phyloP scores from a whole-genome alignment of 2,113 vertebrate species.

The Danionella cerebrum region DNA sequence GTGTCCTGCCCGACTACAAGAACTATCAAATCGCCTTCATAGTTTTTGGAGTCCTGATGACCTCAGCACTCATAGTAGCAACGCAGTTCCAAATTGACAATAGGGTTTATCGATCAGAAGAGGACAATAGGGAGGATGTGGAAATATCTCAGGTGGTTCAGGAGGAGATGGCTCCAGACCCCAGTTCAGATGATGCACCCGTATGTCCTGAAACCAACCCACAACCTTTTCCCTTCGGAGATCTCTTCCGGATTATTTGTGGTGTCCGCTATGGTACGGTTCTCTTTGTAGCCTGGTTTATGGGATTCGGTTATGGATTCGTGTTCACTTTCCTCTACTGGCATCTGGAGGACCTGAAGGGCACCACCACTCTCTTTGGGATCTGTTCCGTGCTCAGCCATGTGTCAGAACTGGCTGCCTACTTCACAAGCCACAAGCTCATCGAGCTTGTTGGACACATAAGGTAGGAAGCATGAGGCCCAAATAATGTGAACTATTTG shows the following conservation, averaged over 20 bases:
- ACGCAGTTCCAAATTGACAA: constrained; percentile 88
- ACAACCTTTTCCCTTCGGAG: constrained; percentile 72
- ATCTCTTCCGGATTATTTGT: constrained; percentile 82
- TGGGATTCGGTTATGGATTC: constrained; percentile 97
- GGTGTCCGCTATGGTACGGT: constrained; percentile 88
- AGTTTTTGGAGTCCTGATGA: constrained; percentile 89
- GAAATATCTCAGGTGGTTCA: constrained; percentile 66
- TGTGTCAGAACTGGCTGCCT: constrained; percentile 84
- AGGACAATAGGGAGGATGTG: constrained; percentile 1
- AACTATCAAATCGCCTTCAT: constrained; percentile 95
- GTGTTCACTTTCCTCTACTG: constrained; percentile 98
- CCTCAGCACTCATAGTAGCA: constrained; percentile 77
- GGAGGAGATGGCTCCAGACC: constrained; percentile 49
- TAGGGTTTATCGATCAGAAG: constrained; percentile 54
- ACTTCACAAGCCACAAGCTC: constrained; percentile 96
- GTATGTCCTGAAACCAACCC: constrained; percentile 4
- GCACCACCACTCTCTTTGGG: constrained; percentile 90
- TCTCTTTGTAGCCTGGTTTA: constrained; percentile 96
- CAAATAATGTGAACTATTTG: not conserved
- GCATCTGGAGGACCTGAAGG: constrained; percentile 91
- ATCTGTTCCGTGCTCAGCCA: constrained; percentile 93
- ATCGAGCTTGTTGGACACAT: constrained; percentile 96
- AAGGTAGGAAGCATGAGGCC: constrained; percentile 66
- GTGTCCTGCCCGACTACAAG: constrained; percentile 72
- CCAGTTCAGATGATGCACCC: constrained; percentile 47